A percentile compares a stretch with the other conserved stretches of the same genome.
Evolutionary conservation across 2,888 invertebrate genomes (phyloP).

Genomic region (Rhamnusium bicolor): DNA sequence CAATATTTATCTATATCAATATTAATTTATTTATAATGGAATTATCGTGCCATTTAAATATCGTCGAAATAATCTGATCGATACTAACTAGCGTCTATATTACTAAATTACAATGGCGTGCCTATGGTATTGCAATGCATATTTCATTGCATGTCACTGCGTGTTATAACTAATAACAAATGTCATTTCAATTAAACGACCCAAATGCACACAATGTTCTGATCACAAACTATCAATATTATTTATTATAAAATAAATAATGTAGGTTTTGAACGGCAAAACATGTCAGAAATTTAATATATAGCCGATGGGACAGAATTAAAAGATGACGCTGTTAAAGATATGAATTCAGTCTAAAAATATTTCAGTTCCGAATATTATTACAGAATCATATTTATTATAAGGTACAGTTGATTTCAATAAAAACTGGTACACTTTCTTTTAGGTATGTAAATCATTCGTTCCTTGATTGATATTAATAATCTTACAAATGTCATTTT

Average conservation of each 20-base stretch:
- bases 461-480: no score
- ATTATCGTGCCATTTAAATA: slow-evolving; percentile 28
- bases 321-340: background rate
- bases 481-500: no score
- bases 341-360: background rate
- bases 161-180: slow-evolving; percentile 54
- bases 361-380: background rate
- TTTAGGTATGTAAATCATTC: no score
- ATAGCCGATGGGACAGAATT: background rate
- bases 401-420: no score
- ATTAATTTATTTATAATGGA: slow-evolving; percentile 35
- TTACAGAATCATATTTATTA: no score
- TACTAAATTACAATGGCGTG: slow-evolving; percentile 46
- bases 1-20: background rate
- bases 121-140: slow-evolving; percentile 47
- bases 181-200: slow-evolving; percentile 56
- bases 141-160: slow-evolving; percentile 55
- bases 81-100: slow-evolving; percentile 43
- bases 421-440: no score
- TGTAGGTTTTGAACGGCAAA: slow-evolving; percentile 10
- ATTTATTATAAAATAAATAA: slow-evolving; percentile 43
- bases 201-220: slow-evolving; percentile 43
- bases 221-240: slow-evolving; percentile 40
- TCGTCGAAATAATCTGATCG: slow-evolving; percentile 37
- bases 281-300: slow-evolving; percentile 11